These are phyloP conservation scores for Zaprionus bogoriensis DNA, from an alignment of 2,888 invertebrate species.

Conservation along the genomic window DNA sequence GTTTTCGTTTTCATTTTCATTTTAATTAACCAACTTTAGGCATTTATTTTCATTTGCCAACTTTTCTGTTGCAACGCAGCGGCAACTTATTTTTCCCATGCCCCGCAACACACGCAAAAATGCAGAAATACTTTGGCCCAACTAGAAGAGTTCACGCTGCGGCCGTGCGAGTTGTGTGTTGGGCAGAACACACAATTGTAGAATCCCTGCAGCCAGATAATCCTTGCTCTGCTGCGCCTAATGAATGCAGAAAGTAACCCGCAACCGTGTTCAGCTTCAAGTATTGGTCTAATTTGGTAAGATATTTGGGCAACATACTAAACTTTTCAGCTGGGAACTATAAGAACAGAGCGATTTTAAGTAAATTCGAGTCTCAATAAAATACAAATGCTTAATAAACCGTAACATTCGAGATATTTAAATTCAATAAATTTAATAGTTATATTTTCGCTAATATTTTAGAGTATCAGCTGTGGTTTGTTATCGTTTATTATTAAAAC, in stretches of 20 bases:
- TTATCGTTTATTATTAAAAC: too few relatives aligned
- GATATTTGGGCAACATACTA: too few relatives aligned
- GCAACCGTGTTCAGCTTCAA: too few relatives aligned
- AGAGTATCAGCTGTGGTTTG: too few relatives aligned
- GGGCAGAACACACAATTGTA: background rate
- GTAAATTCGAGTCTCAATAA: too few relatives aligned
- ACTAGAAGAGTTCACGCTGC: constrained; percentile 20
- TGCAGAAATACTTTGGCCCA: constrained; percentile 23
- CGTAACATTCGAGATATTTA: too few relatives aligned
- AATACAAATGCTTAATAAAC: too few relatives aligned
- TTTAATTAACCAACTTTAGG: constrained; percentile 65
- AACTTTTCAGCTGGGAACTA: too few relatives aligned
- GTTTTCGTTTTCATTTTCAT: constrained; percentile 36
- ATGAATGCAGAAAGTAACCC: background rate
- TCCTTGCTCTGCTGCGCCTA: background rate
- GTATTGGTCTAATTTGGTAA: too few relatives aligned
- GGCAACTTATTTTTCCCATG: constrained; percentile 38
- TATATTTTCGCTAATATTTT: too few relatives aligned
- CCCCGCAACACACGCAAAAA: constrained; percentile 10
- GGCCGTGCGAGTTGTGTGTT: background rate
- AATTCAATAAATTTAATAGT: too few relatives aligned
- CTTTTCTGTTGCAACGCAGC: constrained; percentile 37
- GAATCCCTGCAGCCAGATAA: background rate
- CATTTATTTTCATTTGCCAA: constrained; percentile 64
- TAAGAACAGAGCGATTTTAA: too few relatives aligned